Conservation (phyloP, 2,113 vertebrate species). For the Xyrauchen texanus region DNA sequence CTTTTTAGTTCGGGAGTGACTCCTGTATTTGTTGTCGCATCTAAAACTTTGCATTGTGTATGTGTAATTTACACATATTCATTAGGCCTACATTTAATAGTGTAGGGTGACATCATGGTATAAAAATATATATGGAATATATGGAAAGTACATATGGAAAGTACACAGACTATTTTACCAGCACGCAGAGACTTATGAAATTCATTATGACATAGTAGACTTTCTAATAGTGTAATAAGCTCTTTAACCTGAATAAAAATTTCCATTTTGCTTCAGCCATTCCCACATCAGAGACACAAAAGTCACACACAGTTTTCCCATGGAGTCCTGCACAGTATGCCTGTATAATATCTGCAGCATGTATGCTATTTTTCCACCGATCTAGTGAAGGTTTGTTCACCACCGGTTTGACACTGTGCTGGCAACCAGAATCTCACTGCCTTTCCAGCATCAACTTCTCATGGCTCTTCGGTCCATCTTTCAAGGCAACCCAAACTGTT, state of each 20-base stretch:
- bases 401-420: not conserved
- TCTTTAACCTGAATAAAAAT: not conserved
- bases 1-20: too few relatives aligned
- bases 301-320: constrained; percentile 10
- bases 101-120: not conserved
- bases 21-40: too few relatives aligned
- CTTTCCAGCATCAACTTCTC: not conserved
- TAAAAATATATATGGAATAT: not conserved
- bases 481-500: constrained; percentile 23
- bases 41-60: too few relatives aligned
- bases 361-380: constrained; percentile 45
- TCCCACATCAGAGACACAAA: not conserved
- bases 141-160: constrained; percentile 4
- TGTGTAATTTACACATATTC: too few relatives aligned
- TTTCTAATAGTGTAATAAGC: constrained; percentile 20
- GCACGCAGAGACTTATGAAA: constrained; percentile 25
- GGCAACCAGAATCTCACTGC: not conserved
- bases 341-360: constrained; percentile 42
- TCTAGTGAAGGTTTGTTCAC: constrained; percentile 28
- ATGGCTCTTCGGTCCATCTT: constrained; percentile 3
- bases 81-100: too few relatives aligned
- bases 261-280: constrained; percentile 25
- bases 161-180: constrained; percentile 20
- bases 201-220: not conserved
- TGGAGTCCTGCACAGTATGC: not conserved